A percentile compares a stretch with the other conserved stretches of the same genome.
These are phyloP conservation scores for Myopa tessellatipennis DNA, from an alignment of 2,888 invertebrate species.

Conservation along the genomic window DNA sequence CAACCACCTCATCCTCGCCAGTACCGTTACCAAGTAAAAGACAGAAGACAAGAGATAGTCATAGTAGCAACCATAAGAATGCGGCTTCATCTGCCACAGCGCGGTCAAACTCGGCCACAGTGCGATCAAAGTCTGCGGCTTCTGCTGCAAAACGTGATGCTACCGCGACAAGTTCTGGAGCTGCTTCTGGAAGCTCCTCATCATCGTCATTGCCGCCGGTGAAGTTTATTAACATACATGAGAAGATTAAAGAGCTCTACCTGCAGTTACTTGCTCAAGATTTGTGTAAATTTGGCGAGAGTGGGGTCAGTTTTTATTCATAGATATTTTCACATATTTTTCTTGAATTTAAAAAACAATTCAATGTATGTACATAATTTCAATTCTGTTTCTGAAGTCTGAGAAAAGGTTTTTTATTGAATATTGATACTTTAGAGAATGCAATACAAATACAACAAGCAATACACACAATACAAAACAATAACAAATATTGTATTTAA, in stretches of 20 bases:
- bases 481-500: too few species aligned
- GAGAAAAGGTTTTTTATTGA: too few species aligned
- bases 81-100: slow-evolving; percentile 11
- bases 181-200: slow-evolving; percentile 3
- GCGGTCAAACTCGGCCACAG: slow-evolving; percentile 40
- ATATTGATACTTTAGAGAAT: too few species aligned
- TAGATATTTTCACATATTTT: background rate
- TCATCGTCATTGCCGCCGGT: slow-evolving; percentile 48
- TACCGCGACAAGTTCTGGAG: slow-evolving; percentile 21
- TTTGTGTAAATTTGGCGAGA: slow-evolving; percentile 64
- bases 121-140: slow-evolving; percentile 11
- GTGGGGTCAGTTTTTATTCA: slow-evolving; percentile 61
- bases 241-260: slow-evolving; percentile 66
- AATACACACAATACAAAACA: too few species aligned
- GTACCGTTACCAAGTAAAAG: slow-evolving; percentile 64
- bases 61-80: slow-evolving; percentile 24
- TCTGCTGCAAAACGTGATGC: slow-evolving; percentile 46
- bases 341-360: too few species aligned
- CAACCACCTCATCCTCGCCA: slow-evolving; percentile 52
- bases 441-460: too few species aligned
- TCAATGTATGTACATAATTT: too few species aligned
- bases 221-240: slow-evolving; percentile 65
- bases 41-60: slow-evolving; percentile 55
- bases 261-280: slow-evolving; percentile 64
- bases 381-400: too few species aligned